Conservation (phyloP, 2,113 vertebrate species). For the Lathamus discolor region DNA sequence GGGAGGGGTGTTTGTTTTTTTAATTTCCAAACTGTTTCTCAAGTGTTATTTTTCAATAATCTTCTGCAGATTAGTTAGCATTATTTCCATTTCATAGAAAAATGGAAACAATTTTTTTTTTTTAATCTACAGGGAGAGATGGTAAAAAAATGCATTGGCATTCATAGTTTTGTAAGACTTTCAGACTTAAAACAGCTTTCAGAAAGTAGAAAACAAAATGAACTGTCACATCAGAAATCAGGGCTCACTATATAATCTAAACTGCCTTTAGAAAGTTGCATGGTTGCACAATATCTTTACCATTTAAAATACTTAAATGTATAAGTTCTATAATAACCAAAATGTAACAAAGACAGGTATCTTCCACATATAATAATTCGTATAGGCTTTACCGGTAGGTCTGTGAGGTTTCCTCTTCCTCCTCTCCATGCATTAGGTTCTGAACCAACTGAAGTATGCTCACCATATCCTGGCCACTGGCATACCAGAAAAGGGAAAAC, state of each 20-base stretch:
- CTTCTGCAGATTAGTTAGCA: not conserved
- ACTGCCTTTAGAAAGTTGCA: not conserved
- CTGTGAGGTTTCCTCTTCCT: conserved; percentile 79
- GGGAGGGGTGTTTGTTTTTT: not conserved
- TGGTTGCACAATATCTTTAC: not conserved
- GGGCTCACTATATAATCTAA: not conserved
- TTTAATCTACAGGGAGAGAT: not conserved
- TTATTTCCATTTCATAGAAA: not conserved
- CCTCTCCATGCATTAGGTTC: conserved; percentile 91
- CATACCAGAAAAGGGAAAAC: fast-evolving
- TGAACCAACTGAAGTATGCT: conserved; percentile 90
- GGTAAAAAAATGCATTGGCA: not conserved
- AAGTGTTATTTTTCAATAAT: not conserved
- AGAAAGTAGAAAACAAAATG: not conserved
- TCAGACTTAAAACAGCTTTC: not conserved
- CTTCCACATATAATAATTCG: not conserved
- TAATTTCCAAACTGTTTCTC: not conserved
- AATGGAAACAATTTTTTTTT: not conserved
- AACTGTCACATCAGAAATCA: not conserved
- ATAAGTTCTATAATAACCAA: not conserved
- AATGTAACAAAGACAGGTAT: not conserved
- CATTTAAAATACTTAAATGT: not conserved
- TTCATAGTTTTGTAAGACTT: not conserved
- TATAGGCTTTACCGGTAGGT: conserved; percentile 74
- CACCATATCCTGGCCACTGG: conserved; percentile 90